These are phyloP conservation scores for Megalops atlanticus DNA, from an alignment of 2,113 vertebrate species.

Conservation along the genomic window DNA sequence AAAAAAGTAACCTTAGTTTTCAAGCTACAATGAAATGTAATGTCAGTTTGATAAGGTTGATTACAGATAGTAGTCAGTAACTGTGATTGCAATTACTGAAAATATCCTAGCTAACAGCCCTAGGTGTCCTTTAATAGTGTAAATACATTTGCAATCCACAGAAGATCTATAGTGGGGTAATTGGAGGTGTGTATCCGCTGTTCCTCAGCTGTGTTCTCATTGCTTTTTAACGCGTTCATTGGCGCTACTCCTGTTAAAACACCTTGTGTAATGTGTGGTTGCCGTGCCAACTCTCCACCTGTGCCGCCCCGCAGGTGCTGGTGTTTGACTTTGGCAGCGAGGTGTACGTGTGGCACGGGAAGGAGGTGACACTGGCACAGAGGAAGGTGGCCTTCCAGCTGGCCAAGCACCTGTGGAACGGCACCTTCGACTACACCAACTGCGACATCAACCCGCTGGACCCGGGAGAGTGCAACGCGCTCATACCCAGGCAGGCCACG, in stretches of 20 bases:
- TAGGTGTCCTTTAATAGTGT: neutral
- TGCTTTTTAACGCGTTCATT: neutral
- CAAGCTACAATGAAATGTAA: neutral
- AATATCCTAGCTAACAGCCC: neutral
- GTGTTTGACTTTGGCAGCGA: constrained; percentile 98
- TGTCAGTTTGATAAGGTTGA: too few species aligned
- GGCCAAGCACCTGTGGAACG: constrained; percentile 97
- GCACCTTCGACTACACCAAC: constrained; percentile 94
- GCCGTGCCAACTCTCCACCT: neutral
- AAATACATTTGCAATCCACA: neutral
- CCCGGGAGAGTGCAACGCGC: constrained; percentile 88
- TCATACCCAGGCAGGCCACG: constrained; percentile 86
- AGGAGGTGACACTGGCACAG: constrained; percentile 91
- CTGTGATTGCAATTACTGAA: neutral
- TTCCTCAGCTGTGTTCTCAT: neutral
- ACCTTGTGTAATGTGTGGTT: neutral
- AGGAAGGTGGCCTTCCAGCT: constrained; percentile 95
- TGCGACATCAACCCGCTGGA: constrained; percentile 97
- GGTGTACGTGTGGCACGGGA: constrained; percentile 98
- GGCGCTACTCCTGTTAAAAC: constrained; percentile 23
- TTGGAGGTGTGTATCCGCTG: neutral
- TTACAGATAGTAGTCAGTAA: neutral
- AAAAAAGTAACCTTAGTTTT: neutral
- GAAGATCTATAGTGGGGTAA: neutral
- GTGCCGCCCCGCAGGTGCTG: constrained; percentile 77